Evolutionary conservation across 1,140 invertebrate genomes (phyloP).

Genomic region (Galleria mellonella): DNA sequence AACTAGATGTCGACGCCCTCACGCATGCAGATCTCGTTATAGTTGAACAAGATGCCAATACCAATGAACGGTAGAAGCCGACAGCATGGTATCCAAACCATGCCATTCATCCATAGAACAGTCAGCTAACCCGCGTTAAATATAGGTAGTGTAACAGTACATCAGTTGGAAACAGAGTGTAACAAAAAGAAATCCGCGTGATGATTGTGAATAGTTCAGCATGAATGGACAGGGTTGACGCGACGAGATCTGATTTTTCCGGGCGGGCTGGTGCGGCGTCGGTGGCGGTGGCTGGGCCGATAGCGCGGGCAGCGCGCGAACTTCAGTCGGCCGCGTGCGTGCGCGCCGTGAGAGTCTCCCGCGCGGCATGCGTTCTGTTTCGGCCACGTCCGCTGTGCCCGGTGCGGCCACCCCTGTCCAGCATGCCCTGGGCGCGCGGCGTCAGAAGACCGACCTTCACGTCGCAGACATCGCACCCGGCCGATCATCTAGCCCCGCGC

Average conservation of each 20-base stretch:
- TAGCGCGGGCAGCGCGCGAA: constrained; percentile 34
- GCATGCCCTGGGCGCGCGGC: constrained; percentile 40
- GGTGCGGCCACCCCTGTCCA: constrained; percentile 23
- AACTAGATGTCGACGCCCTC: constrained; percentile 28
- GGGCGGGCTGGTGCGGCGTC: constrained; percentile 37
- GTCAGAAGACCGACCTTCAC: constrained; percentile 70
- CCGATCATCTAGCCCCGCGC: constrained; percentile 54
- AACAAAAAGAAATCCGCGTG: constrained; percentile 53
- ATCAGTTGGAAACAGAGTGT: constrained; percentile 51
- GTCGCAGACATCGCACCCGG: constrained; percentile 49
- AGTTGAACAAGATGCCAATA: no score
- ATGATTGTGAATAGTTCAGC: constrained; percentile 55
- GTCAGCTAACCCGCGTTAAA: constrained; percentile 8
- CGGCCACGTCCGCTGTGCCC: constrained; percentile 39
- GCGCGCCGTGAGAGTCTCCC: constrained; percentile 60
- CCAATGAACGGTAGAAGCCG: not conserved
- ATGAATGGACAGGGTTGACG: constrained; percentile 65
- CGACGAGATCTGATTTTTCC: constrained; percentile 55
- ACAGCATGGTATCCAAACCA: not conserved
- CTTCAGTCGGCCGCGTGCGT: constrained; percentile 58
- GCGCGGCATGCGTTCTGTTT: constrained; percentile 47
- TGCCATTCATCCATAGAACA: constrained; percentile 1
- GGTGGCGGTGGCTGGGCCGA: constrained; percentile 30
- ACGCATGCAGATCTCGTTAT: constrained; percentile 8
- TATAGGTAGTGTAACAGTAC: constrained; percentile 22